Conservation (phyloP, 2,888 invertebrate species). For the Rhogogaster chlorosoma region DNA sequence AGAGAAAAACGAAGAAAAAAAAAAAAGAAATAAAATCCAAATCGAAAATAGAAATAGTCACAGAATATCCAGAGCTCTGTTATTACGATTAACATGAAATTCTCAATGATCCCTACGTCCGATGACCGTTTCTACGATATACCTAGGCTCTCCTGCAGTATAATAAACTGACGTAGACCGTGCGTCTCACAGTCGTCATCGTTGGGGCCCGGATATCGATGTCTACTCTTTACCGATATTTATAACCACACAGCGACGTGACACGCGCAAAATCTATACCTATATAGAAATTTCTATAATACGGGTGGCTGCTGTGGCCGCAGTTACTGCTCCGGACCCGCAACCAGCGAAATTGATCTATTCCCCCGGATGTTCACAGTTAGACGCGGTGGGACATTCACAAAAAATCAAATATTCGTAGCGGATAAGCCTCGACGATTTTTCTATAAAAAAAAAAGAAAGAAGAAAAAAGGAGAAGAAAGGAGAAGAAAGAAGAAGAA, state of each 20-base stretch:
- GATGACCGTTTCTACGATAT: not conserved
- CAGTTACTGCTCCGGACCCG: constrained; percentile 22
- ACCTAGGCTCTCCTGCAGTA: not conserved
- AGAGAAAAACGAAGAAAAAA: not conserved
- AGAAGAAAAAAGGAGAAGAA: not conserved
- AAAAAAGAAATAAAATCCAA: not conserved
- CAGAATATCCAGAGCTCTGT: not conserved
- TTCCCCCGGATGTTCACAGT: constrained; percentile 45
- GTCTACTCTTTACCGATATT: constrained; percentile 47
- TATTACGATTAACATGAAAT: not conserved
- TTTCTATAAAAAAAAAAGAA: not conserved
- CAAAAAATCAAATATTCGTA: constrained; percentile 6
- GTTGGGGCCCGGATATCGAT: constrained; percentile 44
- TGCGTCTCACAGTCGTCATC: not conserved
- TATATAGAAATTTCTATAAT: constrained; percentile 12
- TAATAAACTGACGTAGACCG: not conserved
- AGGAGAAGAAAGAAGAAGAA: not conserved
- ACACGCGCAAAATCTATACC: constrained; percentile 45
- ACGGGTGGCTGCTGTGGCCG: constrained; percentile 4
- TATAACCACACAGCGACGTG: constrained; percentile 45
- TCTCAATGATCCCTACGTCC: not conserved
- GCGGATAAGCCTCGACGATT: not conserved
- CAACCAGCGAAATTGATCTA: constrained; percentile 48
- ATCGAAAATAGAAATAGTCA: not conserved
- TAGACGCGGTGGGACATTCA: constrained; percentile 5